Base-by-base conservation (phyloP, 92 coral and sea anemone genomes). In the Paramuricea clavata region DNA sequence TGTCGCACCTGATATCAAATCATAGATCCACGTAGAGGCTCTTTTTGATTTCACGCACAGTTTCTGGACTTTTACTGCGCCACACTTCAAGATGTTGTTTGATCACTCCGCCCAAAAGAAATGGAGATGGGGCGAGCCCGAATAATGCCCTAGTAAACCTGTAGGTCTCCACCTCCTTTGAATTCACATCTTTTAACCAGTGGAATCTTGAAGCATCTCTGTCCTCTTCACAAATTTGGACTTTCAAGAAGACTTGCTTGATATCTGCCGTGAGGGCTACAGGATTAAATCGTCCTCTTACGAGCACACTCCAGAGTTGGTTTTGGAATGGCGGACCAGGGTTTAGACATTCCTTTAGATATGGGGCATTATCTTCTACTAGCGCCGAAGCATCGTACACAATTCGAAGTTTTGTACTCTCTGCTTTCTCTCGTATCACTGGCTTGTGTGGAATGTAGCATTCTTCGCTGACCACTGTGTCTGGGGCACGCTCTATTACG, bases 191-290 rank as follows among this genome's bases (percentile, higher is more conserved):
- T n/a, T 21, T 85, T 21, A 8, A 32, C 88, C 88, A 85, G 3
- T 85, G 88, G 21, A 84, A 84, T 1, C 83, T 83, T 42, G 81
- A 49, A 15, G 88, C 85, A 47, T 82, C 86, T 6, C 78, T 65
- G 44, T 89, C 74, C 13, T 33, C 17, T 59, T 89, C 62, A 13
- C 28, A 22, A 16, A 80, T 47, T 16, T 81, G 76, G 30, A 90
- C 87, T 49, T 87, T 88, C 15, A 86, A 80, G 60, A 90, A 90
- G 6, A 88, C 88, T 64, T 86, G 57, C 76, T 86, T 57, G 6
- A 86, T 52, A 42, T 86, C 93, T 13, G 86, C 87, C 26, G 78
- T 56, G 13, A 86, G n/a, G n/a, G n/a, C n/a, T n/a, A n/a, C n/a
- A n/a, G n/a, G n/a, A n/a, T n/a, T n/a, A n/a, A n/a, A n/a, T n/a